Percentiles rank a stretch among this genome's conserved stretches.
Conservation (phyloP, 2,113 vertebrate species). For the Tragelaphus imberbis region DNA sequence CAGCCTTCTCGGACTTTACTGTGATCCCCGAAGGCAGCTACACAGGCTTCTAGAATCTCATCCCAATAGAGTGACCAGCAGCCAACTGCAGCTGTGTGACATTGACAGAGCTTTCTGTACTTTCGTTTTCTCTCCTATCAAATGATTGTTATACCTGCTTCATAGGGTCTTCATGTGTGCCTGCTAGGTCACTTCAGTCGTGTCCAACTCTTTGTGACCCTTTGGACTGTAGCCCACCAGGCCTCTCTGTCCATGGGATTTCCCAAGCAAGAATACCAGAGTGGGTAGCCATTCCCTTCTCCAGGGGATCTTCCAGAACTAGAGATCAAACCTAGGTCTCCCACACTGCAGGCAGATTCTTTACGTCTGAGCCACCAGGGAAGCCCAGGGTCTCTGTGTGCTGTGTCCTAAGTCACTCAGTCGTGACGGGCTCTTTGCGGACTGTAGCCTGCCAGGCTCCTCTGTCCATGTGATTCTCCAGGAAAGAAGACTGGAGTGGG, state of each 20-base stretch:
- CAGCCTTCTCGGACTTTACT: neutral
- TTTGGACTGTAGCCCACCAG: neutral
- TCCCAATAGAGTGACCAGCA: neutral
- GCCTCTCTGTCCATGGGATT: neutral
- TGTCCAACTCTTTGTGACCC: neutral
- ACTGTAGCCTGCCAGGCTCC: neutral
- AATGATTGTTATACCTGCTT: neutral
- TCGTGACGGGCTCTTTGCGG: neutral
- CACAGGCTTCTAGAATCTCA: neutral
- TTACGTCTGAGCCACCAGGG: neutral
- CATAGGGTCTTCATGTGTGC: neutral
- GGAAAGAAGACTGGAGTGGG: neutral
- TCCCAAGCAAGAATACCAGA: neutral
- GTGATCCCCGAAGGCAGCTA: neutral
- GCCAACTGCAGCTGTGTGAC: neutral
- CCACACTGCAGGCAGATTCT: neutral
- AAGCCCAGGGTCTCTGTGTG: neutral
- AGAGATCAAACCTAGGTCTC: neutral
- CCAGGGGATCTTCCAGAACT: neutral
- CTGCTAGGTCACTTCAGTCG: neutral
- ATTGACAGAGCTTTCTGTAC: neutral
- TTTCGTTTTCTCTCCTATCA: neutral
- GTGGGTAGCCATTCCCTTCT: neutral
- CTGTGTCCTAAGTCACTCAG: neutral
- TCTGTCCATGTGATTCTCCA: neutral